phyloP scores from a whole-genome alignment of 2,797 vertebrate species.

The Corythornis leucogaster region DNA sequence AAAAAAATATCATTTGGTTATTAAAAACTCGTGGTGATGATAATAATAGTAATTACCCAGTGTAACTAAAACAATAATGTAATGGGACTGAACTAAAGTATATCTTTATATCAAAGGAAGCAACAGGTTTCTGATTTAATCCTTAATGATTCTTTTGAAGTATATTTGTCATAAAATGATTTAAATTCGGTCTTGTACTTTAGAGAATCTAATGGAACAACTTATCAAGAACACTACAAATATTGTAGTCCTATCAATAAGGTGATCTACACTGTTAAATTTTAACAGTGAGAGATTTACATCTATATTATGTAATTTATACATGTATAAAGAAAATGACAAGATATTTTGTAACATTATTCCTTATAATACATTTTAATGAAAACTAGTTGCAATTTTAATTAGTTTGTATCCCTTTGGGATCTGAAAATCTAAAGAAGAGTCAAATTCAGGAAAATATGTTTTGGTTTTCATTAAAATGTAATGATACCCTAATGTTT shows the following conservation, averaged over 20 bases:
- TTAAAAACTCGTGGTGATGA: neutral
- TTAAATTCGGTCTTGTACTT: neutral
- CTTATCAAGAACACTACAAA: neutral
- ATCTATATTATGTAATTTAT: neutral
- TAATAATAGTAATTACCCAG: neutral
- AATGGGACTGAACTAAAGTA: neutral
- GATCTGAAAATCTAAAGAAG: neutral
- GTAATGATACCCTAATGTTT: neutral
- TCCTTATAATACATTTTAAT: neutral
- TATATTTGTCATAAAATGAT: neutral
- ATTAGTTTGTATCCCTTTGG: neutral
- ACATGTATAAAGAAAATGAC: neutral
- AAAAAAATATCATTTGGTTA: neutral
- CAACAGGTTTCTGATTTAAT: slow-evolving; percentile 6
- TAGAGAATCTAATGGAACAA: neutral
- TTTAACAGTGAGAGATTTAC: neutral
- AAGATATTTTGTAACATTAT: neutral
- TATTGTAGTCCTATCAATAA: neutral
- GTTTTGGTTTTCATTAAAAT: slow-evolving; percentile 38
- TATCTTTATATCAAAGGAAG: neutral
- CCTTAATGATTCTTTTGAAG: neutral
- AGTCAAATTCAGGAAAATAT: slow-evolving; percentile 20
- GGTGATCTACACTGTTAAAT: neutral
- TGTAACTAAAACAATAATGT: neutral
- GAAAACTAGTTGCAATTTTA: neutral